Base-by-base conservation (phyloP, 2,888 invertebrate species). In the Ornithoptera priamus region DNA sequence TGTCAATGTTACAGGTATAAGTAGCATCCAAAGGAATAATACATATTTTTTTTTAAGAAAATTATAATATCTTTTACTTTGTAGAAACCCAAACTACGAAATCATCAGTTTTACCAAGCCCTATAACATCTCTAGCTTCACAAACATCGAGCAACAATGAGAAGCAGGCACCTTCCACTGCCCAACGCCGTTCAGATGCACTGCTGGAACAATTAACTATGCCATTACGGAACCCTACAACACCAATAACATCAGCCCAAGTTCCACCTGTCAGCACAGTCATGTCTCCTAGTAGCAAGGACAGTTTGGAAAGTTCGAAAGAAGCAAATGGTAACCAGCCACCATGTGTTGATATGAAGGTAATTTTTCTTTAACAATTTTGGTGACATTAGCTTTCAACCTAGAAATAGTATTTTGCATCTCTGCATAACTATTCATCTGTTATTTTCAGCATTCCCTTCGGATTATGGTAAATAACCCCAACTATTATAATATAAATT, bases 151-250 rank as follows among this genome's bases (percentile, higher is more conserved):
- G 81, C 42, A 70, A 65, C 7, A 74, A 85, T 20, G 92, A 90
- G 72, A 93, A 90, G 75, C 89, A 90, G 67, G 80, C 87, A 56
- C 85, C 91, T 12, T 84, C 88, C 0, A 87, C 77, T 58, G 88
- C 91, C 4, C 91, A 92, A 75, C 82, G 93, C 0, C 88, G 93
- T 8, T 92, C 92, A 0, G 93, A 93, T 69, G 90, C 90, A 0
- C 74, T 93, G 62, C 76, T 92, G 20, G 93, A 93, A 76, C 90
- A 92, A 67, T 81, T 93, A 72, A 93, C 93, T 0, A 79, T 85
- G 74, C 92, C 93, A 0, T 76, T 93, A 71, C 81, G 86, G 72
- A 91, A 87, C 75, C 85, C 86, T 0, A 81, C 87, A 67, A 72
- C 86, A 1, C 81, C 88, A 1, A 58, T 85, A 73, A 75, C 80